Evolutionary conservation across 2,888 invertebrate genomes (phyloP).

Genomic region (Acheta domesticus): DNA sequence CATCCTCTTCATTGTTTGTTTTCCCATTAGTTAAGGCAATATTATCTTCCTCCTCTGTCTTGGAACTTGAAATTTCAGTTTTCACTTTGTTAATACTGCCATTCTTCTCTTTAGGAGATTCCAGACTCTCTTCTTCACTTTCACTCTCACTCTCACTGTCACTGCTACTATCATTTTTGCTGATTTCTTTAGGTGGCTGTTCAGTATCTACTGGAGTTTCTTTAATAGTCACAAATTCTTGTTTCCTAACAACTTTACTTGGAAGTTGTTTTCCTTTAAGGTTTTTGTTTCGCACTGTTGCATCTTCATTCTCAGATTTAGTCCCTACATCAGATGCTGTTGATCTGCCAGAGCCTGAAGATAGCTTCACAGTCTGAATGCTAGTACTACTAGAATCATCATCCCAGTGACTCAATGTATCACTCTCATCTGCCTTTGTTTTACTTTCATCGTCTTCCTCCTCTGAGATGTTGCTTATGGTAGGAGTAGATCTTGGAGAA

Average conservation of each 20-base stretch:
- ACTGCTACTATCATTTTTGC: neutral
- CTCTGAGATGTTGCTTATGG: constrained; percentile 35
- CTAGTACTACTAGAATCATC: constrained; percentile 43
- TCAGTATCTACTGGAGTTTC: neutral
- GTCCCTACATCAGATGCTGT: constrained; percentile 19
- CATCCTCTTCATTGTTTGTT: constrained; percentile 35
- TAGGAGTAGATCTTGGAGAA: constrained; percentile 19
- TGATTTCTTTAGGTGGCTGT: neutral
- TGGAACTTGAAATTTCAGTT: constrained; percentile 24
- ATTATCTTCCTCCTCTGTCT: constrained; percentile 27
- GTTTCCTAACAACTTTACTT: constrained; percentile 29
- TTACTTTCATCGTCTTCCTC: constrained; percentile 40
- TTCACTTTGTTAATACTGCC: constrained; percentile 24
- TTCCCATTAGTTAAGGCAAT: no score
- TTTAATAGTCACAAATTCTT: no score
- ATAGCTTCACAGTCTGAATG: constrained; percentile 39
- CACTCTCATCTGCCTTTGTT: constrained; percentile 34
- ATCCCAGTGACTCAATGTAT: constrained; percentile 39
- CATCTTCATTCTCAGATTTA: constrained; percentile 27
- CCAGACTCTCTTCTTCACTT: constrained; percentile 32
- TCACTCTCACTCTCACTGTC: constrained; percentile 25
- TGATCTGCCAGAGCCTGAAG: neutral
- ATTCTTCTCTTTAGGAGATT: constrained; percentile 32
- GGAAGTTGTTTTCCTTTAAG: constrained; percentile 30
- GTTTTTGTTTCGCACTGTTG: constrained; percentile 26